Base-by-base conservation (phyloP, 2,113 vertebrate genomes). In the Cottus gobio region DNA sequence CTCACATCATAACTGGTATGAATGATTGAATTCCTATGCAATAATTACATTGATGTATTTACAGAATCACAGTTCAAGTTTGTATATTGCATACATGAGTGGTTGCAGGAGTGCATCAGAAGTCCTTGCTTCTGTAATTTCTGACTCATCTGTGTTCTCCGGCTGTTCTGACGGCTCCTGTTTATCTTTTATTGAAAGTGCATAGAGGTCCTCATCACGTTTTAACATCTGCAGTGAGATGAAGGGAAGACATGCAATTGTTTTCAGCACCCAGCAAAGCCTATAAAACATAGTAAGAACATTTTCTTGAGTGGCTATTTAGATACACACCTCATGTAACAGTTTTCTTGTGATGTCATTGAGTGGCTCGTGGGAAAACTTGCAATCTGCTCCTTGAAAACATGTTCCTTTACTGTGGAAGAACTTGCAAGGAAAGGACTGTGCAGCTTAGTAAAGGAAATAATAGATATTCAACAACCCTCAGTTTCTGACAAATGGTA, bases 391-490 rank as follows among this genome's bases (percentile, higher is more conserved):
- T 85, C 94, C 95, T 78, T 97, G 95, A 24, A 92, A 95, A 85
- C 97, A 99, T 24, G 93, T 95, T 74, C 95, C 95, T 87, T 88
- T 95, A 44, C 91, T 95, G 37, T 99, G 97, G 90, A 96, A 98
- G 85, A 96, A 98, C 93, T 97, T 98, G 90, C 97, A 99, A n/a
- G 97, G 97, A 90, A 97, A 97, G 48, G 97, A 96, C 95, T 95
- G 96, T 99, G 85, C 79, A 22, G 72, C 26, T 66, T 63, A 5
- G 87, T 97, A 89, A 96, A 97, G 96, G 96, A 95, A 85, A 82
- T 0, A n/a, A n/a, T 3, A 39, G 1, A 0, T 36, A 62, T 28
- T 44, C 13, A 62, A 26, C 5, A 60, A 16, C n/a, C 7, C 34
- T 2, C 0, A 26, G 8, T 39, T 71, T 68, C 20, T n/a, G 34